Evolutionary conservation across 2,113 vertebrate genomes (phyloP).

Genomic region (Eolophus roseicapilla): DNA sequence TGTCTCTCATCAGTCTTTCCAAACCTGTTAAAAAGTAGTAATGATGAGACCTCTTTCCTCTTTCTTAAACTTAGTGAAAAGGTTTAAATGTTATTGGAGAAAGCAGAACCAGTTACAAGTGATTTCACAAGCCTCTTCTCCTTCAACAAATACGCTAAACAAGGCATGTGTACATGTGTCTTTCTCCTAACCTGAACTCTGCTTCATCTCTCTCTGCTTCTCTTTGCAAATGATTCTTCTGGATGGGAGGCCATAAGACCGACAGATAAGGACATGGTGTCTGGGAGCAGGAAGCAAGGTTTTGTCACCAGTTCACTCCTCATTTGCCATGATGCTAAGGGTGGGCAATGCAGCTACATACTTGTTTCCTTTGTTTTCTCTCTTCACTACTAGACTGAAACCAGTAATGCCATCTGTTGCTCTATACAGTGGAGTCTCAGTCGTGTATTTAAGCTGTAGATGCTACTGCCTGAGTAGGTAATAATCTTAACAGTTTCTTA

Average conservation of each 20-base stretch:
- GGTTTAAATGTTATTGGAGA: neutral
- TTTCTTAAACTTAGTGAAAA: neutral
- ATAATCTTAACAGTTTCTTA: neutral
- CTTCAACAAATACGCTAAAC: neutral
- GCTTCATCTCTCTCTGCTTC: neutral
- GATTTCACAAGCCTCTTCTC: neutral
- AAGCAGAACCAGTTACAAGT: neutral
- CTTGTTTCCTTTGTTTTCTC: neutral
- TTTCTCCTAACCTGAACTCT: neutral
- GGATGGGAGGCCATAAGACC: neutral
- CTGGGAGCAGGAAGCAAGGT: neutral
- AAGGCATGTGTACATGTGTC: fast-evolving
- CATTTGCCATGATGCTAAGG: neutral
- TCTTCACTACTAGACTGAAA: neutral
- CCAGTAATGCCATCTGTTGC: neutral
- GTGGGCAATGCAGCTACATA: neutral
- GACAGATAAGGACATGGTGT: neutral
- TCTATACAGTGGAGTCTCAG: neutral
- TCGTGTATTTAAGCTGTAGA: neutral
- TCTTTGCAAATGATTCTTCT: neutral
- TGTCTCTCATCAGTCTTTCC: neutral
- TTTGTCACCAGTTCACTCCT: neutral
- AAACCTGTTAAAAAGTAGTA: neutral
- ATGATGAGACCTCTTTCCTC: neutral
- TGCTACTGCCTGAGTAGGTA: neutral